Base-by-base conservation (phyloP, 2,113 vertebrate species). In the Craseonycteris thonglongyai region DNA sequence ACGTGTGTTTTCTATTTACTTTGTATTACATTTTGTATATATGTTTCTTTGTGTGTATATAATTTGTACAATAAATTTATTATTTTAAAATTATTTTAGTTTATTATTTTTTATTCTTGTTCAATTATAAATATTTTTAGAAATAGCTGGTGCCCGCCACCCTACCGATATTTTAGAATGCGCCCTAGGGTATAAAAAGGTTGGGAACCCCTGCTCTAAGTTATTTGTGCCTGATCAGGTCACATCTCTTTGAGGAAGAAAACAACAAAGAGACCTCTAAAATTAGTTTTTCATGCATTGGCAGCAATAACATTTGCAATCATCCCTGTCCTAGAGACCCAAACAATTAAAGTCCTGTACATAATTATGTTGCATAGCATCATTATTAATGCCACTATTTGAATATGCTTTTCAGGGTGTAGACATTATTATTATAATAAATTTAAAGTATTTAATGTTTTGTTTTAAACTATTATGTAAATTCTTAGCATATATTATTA, bases 321-420 rank as follows among this genome's bases (percentile, higher is more conserved):
- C 69, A 71, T 81, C 30, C 30, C 24, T 92, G 7, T 69, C 15
- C 49, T 40, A 80, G 40, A 91, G 63, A 84, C 47, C 54, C 45
- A 95, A 97, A 87, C 90, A 89, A 84, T 94, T 96, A 88, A 95
- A 90, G 94, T 93, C 66, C 40, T 90, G 71, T 40, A 92, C 35
- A 74, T 90, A 95, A 93, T 97, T 94, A 81, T 88, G 56, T 92
- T 95, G 65, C 66, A 85, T 28, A 81, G 30, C 13, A 88, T 78
- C 42, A 88, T 92, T 88, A 85, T 49, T 90, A 88, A 95, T 74
- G 80, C 42, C 5, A 68, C 42, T 63, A 58, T 90, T 76, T 88
- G 59, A 94, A 76, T 94, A 54, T 90, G 56, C 49, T 90, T 82
- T 94, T 92, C 45, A 63, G 71, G 56, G 33, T 65, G 28, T 65